Base-by-base conservation (phyloP, 2,888 invertebrate species). In the Caenorhabditis uteleia region DNA sequence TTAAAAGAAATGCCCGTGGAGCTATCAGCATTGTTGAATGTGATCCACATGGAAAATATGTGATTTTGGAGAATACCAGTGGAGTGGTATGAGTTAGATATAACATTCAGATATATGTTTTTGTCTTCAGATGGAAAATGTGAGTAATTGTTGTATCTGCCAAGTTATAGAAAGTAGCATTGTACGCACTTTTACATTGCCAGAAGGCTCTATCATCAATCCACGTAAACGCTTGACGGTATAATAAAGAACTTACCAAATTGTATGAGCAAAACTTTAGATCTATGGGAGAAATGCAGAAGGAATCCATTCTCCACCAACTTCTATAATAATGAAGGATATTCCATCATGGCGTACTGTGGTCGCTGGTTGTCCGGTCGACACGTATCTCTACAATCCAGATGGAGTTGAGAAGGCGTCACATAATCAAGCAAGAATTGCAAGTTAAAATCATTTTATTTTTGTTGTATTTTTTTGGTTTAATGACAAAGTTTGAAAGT, bases 61-160 rank as follows among this genome's bases (percentile, higher is more conserved):
- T 87, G 68, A 74, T 82, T 27, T 66, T 87, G 16, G 86, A 87
- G 77, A 87, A 87, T 77, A 86, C 85, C 16, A 81, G 84, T 45
- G 77, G 83, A 33, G 47, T 61, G 27, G 27, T 50, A 23, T n/a
- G n/a, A n/a, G n/a, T n/a, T n/a, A n/a, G n/a, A n/a, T n/a, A n/a
- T n/a, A n/a, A n/a, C n/a, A n/a, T n/a, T n/a, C n/a, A n/a, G n/a
- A n/a, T n/a, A n/a, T n/a, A n/a, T n/a, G n/a, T n/a, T n/a, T n/a
- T n/a, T n/a, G n/a, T n/a, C n/a, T n/a, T n/a, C n/a, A n/a, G n/a
- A 29, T 42, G 25, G 65, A 66, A 18, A 50, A 56, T 20, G 44
- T 66, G 2, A 40, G 55, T 34, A 16, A 47, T 39, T 66, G 46
- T 34, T 48, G 60, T 40, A 66, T 66, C 25, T 50, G 48, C 14